Evolutionary conservation across 2,113 vertebrate species (phyloP).

Genomic region (Trichomycterus rosablanca): DNA sequence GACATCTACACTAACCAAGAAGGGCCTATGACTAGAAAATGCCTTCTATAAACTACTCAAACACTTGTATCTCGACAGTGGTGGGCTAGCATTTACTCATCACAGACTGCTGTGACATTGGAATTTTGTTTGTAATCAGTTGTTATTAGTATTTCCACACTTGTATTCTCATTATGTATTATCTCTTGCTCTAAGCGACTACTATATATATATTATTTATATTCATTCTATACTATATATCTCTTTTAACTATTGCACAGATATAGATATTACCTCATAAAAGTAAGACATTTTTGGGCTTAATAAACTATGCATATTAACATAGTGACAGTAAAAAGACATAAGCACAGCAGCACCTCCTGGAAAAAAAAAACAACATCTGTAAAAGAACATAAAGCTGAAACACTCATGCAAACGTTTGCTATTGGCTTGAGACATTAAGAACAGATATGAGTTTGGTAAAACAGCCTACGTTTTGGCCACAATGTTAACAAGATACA

Average conservation of each 20-base stretch:
- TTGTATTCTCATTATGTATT: too few species aligned
- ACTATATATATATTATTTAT: too few species aligned
- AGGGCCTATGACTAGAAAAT: too few species aligned
- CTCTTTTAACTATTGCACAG: slow-evolving; percentile 25
- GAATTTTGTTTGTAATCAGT: too few species aligned
- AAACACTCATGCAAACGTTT: slow-evolving; percentile 14
- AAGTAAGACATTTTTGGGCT: slow-evolving; percentile 63
- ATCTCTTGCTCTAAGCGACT: too few species aligned
- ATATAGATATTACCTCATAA: slow-evolving; percentile 52
- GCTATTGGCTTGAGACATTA: slow-evolving; percentile 2
- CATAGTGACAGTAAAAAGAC: slow-evolving; percentile 41
- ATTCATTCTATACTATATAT: too few species aligned
- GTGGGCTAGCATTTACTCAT: too few species aligned
- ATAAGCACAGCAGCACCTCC: slow-evolving; percentile 34
- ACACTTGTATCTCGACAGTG: too few species aligned
- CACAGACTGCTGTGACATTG: too few species aligned
- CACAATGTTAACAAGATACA: slow-evolving; percentile 17
- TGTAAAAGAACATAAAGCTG: slow-evolving; percentile 26
- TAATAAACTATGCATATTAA: slow-evolving; percentile 52
- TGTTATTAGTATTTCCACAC: too few species aligned
- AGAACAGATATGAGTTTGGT: slow-evolving; percentile 45
- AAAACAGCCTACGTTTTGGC: slow-evolving; percentile 22
- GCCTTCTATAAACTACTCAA: too few species aligned
- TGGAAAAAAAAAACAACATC: slow-evolving; percentile 45
- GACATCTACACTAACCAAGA: too few species aligned